Evolutionary conservation across 1,140 invertebrate genomes (phyloP), one percentile per base, ranked within the genome.

Genomic region (Augochlora pura): DNA sequence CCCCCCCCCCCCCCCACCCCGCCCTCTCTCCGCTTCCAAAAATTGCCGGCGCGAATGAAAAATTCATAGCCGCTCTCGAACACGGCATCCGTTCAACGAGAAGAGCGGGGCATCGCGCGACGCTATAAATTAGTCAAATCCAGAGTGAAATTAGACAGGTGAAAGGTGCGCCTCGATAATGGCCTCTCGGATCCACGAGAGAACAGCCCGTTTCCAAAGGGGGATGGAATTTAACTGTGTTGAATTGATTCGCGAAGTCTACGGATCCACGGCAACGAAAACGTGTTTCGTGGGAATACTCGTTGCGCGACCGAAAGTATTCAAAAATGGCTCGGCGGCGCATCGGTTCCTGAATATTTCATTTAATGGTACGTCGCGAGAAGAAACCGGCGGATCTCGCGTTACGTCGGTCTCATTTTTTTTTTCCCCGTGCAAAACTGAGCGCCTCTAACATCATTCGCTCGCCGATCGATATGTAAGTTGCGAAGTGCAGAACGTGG

Each of bases 271-370:
- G 27, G 21, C 12, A 57, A 1, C 18, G 7, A 21, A 32, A 32
- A 63, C n/a, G 10, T 2, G 10, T 14, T 23, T 21, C 38, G 14
- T 4, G 16, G 14, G 59, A 12, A 21, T 32, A 23, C 25, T 8
- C 8, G 3, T 42, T 2, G 42, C 42, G 3, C 39, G 59, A 39
- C 8, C 32, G 39, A 21, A 32, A 63, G n/a, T 32, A 63, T 63
- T 14, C 32, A 14, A 63, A 73, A 73, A 49, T 32, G 59, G 4
- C 46, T 49, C 25, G 23, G 25, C 25, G 23, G 25, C 18, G 25
- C 39, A 63, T 73, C 39, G 59, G 62, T 8, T 73, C 39, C 59
- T 63, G 42, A 73, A 73, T 63, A 73, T 63, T 73, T 73, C 32
- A 73, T 73, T 72, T 62, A 32, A 62, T 23, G 39, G 38, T 46